Evolutionary conservation across 92 coral and sea anemone species (phyloP).

Genomic region (Pocillopora meandrina): DNA sequence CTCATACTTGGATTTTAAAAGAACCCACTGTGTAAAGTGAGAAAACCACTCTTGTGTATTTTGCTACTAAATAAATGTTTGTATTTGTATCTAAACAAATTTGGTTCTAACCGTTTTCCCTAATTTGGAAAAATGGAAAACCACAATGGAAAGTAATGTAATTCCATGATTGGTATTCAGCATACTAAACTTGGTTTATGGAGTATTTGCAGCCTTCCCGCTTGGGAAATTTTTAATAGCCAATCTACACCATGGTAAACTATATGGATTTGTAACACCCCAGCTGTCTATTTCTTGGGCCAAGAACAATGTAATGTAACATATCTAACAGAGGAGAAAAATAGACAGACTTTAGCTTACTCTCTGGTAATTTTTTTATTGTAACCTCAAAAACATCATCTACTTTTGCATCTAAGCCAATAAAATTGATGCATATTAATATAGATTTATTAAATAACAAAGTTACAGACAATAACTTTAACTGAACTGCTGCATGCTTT

Average conservation of each 20-base stretch:
- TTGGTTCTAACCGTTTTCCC: slow-evolving; percentile 31
- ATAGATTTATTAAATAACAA: slow-evolving; percentile 6
- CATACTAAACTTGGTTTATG: background rate
- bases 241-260: slow-evolving; percentile 22
- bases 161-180: slow-evolving; percentile 16
- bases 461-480: slow-evolving; percentile 33
- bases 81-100: slow-evolving; percentile 29
- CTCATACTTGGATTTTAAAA: slow-evolving; percentile 11
- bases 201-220: slow-evolving; percentile 9
- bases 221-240: slow-evolving; percentile 26
- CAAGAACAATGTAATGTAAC: slow-evolving; percentile 17
- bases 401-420: slow-evolving; percentile 20
- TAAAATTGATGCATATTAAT: slow-evolving; percentile 14
- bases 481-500: slow-evolving; percentile 29
- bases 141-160: slow-evolving; percentile 6
- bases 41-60: slow-evolving; percentile 15
- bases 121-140: slow-evolving; percentile 13
- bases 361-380: slow-evolving; percentile 24
- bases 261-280: slow-evolving; percentile 21
- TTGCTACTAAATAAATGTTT: slow-evolving; percentile 13
- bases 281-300: slow-evolving; percentile 25
- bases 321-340: slow-evolving; percentile 22
- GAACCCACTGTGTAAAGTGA: slow-evolving; percentile 25
- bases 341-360: slow-evolving; percentile 28
- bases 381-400: slow-evolving; percentile 15